Percentiles rank a stretch among this genome's conserved stretches.
Conservation (phyloP, 1,140 invertebrate genomes). For the Drosophila arizonae region DNA sequence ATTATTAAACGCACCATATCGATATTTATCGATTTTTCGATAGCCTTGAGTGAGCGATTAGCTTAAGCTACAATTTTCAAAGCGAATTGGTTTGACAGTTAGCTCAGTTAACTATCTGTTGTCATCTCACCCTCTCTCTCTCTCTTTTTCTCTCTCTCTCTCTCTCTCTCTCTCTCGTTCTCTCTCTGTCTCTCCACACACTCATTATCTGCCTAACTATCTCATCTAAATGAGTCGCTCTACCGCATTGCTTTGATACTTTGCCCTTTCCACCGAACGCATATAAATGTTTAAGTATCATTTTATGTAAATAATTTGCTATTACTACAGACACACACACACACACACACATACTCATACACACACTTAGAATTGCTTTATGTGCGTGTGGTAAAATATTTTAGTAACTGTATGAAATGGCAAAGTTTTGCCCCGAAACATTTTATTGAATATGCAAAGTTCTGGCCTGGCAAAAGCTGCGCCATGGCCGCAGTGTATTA, state of each 20-base stretch:
- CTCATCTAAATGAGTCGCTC: no score
- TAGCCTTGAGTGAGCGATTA: no score
- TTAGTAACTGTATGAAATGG: constrained; percentile 27
- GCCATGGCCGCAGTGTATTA: constrained; percentile 77
- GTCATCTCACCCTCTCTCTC: no score
- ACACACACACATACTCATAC: constrained; percentile 3
- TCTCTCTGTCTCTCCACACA: background rate
- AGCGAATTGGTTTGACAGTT: no score
- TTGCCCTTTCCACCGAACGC: background rate
- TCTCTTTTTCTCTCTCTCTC: background rate
- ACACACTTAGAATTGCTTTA: background rate
- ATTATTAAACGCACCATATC: background rate
- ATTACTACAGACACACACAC: constrained; percentile 13
- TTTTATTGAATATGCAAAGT: constrained; percentile 68
- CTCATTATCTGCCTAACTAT: background rate
- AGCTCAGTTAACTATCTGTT: no score
- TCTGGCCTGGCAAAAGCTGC: constrained; percentile 38
- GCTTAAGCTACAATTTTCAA: no score
- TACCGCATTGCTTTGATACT: no score
- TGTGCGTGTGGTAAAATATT: constrained; percentile 20
- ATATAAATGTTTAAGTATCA: constrained; percentile 65
- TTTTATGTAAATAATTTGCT: constrained; percentile 71
- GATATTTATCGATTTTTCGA: background rate
- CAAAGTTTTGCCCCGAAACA: constrained; percentile 54
- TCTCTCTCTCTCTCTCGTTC: background rate